A percentile compares a stretch with the other conserved stretches of the same genome.
Conservation (phyloP, 2,888 invertebrate genomes). For the Galerucella calmariensis region DNA sequence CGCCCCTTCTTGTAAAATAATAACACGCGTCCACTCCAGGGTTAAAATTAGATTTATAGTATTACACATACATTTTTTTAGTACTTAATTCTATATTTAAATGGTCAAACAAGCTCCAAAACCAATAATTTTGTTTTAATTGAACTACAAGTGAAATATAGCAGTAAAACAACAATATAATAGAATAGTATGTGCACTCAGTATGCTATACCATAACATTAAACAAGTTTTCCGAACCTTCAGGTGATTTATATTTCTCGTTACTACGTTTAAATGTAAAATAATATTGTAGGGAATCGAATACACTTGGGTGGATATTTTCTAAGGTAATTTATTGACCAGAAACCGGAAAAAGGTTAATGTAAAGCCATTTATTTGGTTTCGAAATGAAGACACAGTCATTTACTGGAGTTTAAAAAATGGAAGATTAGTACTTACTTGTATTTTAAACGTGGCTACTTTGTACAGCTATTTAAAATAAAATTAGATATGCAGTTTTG, state of each 20-base stretch:
- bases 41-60: neutral
- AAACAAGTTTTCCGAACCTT: slow-evolving; percentile 25
- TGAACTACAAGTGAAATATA: neutral
- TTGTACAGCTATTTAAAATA: no score
- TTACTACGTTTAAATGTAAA: slow-evolving; percentile 31
- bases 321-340: slow-evolving; percentile 42
- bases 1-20: no score
- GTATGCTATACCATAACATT: slow-evolving; percentile 5
- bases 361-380: slow-evolving; percentile 45
- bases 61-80: neutral
- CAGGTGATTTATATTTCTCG: slow-evolving; percentile 28
- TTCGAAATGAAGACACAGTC: slow-evolving; percentile 45
- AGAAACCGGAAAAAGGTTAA: slow-evolving; percentile 43
- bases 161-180: neutral
- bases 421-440: slow-evolving; percentile 11
- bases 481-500: no score
- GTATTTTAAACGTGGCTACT: neutral
- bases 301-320: slow-evolving; percentile 40
- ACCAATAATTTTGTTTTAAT: slow-evolving; percentile 4
- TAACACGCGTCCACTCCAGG: no score
- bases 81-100: neutral
- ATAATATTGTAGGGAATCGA: slow-evolving; percentile 40
- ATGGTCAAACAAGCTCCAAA: neutral
- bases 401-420: slow-evolving; percentile 47
- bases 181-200: neutral